Conservation (phyloP, 2,113 vertebrate genomes). For the Tyto alba region DNA sequence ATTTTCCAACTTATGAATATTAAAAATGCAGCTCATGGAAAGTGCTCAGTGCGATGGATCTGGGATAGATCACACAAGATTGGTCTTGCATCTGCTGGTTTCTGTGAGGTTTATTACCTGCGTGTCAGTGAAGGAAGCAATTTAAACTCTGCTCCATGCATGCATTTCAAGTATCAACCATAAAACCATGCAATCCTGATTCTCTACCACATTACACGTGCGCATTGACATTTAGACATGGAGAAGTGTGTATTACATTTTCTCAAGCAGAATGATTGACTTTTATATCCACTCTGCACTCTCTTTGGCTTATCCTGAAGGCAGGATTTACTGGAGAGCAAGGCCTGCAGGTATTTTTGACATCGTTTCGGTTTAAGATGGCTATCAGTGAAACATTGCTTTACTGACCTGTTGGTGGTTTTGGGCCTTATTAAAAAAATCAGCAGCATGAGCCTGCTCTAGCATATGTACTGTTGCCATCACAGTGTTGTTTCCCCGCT, state of each 20-base stretch:
- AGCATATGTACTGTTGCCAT: rapidly evolving
- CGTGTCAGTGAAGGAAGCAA: background rate
- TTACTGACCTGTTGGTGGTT: background rate
- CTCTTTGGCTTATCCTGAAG: background rate
- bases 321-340: background rate
- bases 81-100: background rate
- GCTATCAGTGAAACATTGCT: background rate
- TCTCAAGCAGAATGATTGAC: background rate
- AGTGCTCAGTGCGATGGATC: background rate
- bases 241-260: background rate
- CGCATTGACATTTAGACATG: background rate
- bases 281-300: background rate
- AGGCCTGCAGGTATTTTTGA: background rate
- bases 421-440: background rate
- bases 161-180: background rate
- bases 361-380: background rate
- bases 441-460: background rate
- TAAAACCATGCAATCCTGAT: background rate
- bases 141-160: background rate
- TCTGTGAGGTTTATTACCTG: background rate
- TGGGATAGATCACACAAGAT: background rate
- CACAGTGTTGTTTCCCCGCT: background rate
- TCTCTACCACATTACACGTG: background rate
- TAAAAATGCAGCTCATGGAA: background rate
- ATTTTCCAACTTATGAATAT: background rate